Percentiles rank a stretch among this genome's conserved stretches.
These are phyloP conservation scores for Micropoecilia bifurca DNA, from an alignment of 2,797 vertebrate species.

Conservation along the genomic window DNA sequence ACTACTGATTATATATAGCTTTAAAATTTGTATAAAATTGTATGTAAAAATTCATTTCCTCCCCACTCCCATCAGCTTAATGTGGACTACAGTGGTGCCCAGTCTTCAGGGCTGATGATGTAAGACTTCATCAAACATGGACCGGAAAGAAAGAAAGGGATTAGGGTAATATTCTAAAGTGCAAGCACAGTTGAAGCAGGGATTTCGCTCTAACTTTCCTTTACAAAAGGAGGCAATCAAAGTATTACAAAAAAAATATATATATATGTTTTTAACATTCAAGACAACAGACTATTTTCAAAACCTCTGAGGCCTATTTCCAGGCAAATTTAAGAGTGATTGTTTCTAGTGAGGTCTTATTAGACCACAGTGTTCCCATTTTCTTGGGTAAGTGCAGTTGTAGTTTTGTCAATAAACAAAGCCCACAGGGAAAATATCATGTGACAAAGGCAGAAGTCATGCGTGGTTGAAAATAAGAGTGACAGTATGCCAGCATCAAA, in stretches of 20 bases:
- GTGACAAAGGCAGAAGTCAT: slow-evolving; percentile 45
- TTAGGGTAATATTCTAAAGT: slow-evolving; percentile 42
- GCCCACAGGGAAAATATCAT: slow-evolving; percentile 70
- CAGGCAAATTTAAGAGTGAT: slow-evolving; percentile 19
- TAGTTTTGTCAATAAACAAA: slow-evolving; percentile 70
- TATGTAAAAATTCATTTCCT: neutral
- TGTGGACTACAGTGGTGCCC: neutral
- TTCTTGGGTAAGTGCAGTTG: slow-evolving; percentile 29
- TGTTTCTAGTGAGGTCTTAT: slow-evolving; percentile 47
- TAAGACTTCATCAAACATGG: slow-evolving; percentile 24
- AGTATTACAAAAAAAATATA: slow-evolving; percentile 43
- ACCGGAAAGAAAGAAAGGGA: slow-evolving; percentile 38
- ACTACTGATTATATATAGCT: neutral
- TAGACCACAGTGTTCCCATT: slow-evolving; percentile 32
- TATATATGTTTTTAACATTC: too few species aligned
- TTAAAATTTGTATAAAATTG: neutral
- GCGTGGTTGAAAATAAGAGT: slow-evolving; percentile 52
- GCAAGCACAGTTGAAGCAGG: slow-evolving; percentile 46
- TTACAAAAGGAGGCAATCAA: slow-evolving; percentile 47
- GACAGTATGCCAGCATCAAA: slow-evolving; percentile 40
- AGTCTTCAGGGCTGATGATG: slow-evolving; percentile 10
- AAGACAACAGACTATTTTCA: slow-evolving; percentile 6
- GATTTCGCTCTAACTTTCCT: slow-evolving; percentile 46
- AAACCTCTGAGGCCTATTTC: slow-evolving; percentile 6
- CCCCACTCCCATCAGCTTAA: neutral